Evolutionary conservation across 2,113 vertebrate species (phyloP), one percentile per base, ranked within the genome.

Genomic region (Tetraodon nigroviridis): DNA sequence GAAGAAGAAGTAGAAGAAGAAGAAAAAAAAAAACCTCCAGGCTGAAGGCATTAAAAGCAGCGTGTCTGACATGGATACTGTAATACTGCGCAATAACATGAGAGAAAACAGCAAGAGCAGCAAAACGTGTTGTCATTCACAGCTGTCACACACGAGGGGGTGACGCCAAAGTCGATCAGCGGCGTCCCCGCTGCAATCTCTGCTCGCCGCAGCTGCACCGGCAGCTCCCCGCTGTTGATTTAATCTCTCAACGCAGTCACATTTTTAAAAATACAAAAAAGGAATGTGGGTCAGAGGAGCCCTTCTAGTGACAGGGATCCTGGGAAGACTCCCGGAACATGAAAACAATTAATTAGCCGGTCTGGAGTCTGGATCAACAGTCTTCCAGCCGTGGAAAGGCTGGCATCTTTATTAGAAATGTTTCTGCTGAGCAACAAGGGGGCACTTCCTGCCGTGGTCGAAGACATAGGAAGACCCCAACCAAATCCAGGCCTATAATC

Each of bases 321-420:
- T 83, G 64, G 85, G 84, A 88, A 48, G n/a, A 48, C 17, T 83
- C 86, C 86, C 84, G 76, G 85, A 84, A 87, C 83, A 86, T 71
- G 80, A 89, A 84, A 78, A 67, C 78, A 81, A 78, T 87, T 88
- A 87, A 89, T 89, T 89, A 87, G 68, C 75, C 68, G 52, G 67
- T 77, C 66, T 82, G 64, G 65, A 67, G 78, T 82, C 81, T 85
- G 76, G 83, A 89, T 89, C 86, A 89, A 87, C 86, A 81, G 82
- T 86, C 79, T 82, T 83, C 76, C 74, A 76, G 74, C 79, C 77
- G 81, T 67, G 63, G 68, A 57, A 72, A 80, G 72, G 67, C 79
- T 69, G 66, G 66, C 74, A 82, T 79, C 61, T 83, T 89, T 79
- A 88, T 88, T 88, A 87, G 80, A 76, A 83, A 77, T 80, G 81